Evolutionary conservation across 2,888 invertebrate species (phyloP), one percentile per base, ranked within the genome.

Genomic region (Andrena dorsata): DNA sequence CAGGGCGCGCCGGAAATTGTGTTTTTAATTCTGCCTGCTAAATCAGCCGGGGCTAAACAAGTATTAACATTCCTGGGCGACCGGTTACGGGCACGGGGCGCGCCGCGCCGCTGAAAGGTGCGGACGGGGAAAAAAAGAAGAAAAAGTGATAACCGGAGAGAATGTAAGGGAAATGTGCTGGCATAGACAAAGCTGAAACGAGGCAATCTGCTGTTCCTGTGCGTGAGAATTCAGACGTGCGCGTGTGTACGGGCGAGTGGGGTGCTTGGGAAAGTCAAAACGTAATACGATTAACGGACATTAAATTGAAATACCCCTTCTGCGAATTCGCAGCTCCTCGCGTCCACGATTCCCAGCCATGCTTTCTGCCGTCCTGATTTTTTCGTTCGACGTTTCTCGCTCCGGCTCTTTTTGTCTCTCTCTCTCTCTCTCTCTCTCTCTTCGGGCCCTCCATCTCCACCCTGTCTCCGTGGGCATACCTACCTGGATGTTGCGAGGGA

Each of bases 21-120:
- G 91, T 91, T 92, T 92, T 92, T 92, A 90, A 92, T 92, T 91
- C 88, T 90, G 88, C 77, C 84, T 79, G 90, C 87, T 91, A 91
- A 92, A 92, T 92, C 91, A 92, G 89, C 88, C 88, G 86, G 82
- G 86, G 88, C 88, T 91, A 90, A 92, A 90, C 90, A 90, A 91
- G 89, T 90, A 91, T 92, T 90, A 92, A 91, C 89, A 92, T 92
- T 91, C 89, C 90, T 61, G 71, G 56, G 83, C 75, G 80, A 74
- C 76, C 70, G 68, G 78, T 66, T 72, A 80, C 79, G 78, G 74
- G 69, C 76, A 61, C 76, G 79, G 64, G 70, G 66, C 58, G 30
- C 64, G 30, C 23, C 56, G 56, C 26, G 28, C 20, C 26, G 74
- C 63, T 35, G 72, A 23, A 47, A 78, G 78, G 70, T 32, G 82